Conservation (phyloP, 1,140 invertebrate species). For the Sipha flava region DNA sequence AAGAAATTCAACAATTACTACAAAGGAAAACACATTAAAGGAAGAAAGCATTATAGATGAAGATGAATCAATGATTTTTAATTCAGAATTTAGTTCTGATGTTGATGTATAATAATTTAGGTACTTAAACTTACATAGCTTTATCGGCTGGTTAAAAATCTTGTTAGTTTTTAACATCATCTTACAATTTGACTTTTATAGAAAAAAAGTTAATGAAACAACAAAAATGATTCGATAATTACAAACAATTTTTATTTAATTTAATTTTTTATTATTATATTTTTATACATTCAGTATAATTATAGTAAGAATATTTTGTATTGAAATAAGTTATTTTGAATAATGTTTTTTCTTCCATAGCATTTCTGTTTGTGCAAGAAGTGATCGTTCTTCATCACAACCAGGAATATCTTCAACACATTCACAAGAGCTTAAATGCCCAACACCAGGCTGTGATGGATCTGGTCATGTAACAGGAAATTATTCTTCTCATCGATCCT, state of each 20-base stretch:
- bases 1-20: background rate
- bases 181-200: too few relatives aligned
- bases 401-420: slow-evolving; percentile 43
- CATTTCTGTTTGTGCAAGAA: slow-evolving; percentile 26
- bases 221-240: too few relatives aligned
- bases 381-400: slow-evolving; percentile 28
- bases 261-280: background rate
- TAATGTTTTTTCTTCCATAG: background rate
- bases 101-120: background rate
- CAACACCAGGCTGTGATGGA: slow-evolving; percentile 83
- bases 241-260: too few relatives aligned
- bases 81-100: background rate
- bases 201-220: background rate
- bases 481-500: slow-evolving; percentile 73
- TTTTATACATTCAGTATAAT: background rate
- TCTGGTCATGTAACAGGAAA: slow-evolving; percentile 78
- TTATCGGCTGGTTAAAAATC: too few relatives aligned
- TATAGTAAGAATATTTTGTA: too few relatives aligned
- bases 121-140: too few relatives aligned
- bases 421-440: slow-evolving; percentile 77
- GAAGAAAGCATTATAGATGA: background rate
- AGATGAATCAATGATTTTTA: background rate
- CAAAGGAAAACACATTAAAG: background rate
- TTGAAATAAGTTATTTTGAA: background rate
- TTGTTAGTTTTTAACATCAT: too few relatives aligned